Base-by-base conservation (phyloP, 2,888 invertebrate species). In the Podotricha telesiphe region DNA sequence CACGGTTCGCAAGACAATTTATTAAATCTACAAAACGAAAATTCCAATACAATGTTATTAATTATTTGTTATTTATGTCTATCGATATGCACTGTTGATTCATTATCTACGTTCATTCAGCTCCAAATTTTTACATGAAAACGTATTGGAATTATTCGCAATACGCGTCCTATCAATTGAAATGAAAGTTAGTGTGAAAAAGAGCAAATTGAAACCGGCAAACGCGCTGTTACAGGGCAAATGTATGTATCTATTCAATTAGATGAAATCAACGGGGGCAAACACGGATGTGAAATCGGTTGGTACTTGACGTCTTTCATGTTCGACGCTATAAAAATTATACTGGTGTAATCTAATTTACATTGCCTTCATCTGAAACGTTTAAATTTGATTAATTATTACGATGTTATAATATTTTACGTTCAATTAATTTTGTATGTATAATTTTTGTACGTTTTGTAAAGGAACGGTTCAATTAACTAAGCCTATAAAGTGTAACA, bases 171-270 rank as follows among this genome's bases (percentile, higher is more conserved):
- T 22, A 55, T 48, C 47, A 28, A 50, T 68, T 58, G 48, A 63
- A 72, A 73, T 70, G 70, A 74, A 75, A 73, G 67, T 68, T 69
- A 61, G 73, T 68, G 70, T 70, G 69, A 73, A 75, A 69, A 71
- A 59, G 53, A 72, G 45, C 68, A 72, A 75, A 73, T 73, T 74
- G 70, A 61, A 74, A 75, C 69, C 72, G 69, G 64, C 74, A 71
- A 69, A 68, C 69, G 73, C 64, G 59, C 50, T 70, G 63, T 61
- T 73, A 73, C 73, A 72, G 71, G 69, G 67, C 37, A 37, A 37
- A 40, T 37, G 19, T 40, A 69, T 69, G 69, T 69, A 66, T 67
- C 65, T 69, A 72, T 76, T 74, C 73, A 74, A 73, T 74, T 74
- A 73, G 73, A 74, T 68, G 68, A 69, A 73, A 73, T 74, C 72